phyloP scores from a whole-genome alignment of 2,888 invertebrate species.

The Cecidostiba fungosa region DNA sequence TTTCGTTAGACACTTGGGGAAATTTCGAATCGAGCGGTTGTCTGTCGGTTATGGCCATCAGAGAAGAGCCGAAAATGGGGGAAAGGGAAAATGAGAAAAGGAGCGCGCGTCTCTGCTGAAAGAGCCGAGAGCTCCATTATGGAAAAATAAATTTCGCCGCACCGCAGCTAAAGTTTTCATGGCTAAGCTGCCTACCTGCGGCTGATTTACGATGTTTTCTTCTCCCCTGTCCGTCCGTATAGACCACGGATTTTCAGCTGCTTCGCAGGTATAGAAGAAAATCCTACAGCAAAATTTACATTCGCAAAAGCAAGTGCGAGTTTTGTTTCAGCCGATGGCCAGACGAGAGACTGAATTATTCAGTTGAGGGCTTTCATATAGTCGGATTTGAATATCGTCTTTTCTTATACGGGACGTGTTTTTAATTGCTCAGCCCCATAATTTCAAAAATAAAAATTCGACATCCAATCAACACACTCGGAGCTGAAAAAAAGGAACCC shows the following conservation, averaged over 20 bases:
- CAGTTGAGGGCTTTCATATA: neutral
- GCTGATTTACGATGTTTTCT: slow-evolving; percentile 34
- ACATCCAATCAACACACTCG: no score
- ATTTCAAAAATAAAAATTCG: neutral
- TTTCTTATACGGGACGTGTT: no score
- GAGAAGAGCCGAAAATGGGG: neutral
- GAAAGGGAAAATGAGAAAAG: neutral
- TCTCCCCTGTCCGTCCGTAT: neutral
- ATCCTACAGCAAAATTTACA: slow-evolving; percentile 42
- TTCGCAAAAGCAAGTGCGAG: slow-evolving; percentile 23
- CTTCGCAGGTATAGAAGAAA: slow-evolving; percentile 42
- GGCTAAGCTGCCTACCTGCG: neutral
- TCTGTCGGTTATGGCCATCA: neutral
- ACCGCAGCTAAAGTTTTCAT: slow-evolving; percentile 18
- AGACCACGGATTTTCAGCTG: neutral
- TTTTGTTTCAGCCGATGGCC: neutral
- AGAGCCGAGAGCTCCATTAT: slow-evolving; percentile 26
- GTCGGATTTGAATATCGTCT: neutral
- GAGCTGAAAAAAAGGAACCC: neutral
- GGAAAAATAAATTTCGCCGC: slow-evolving; percentile 44
- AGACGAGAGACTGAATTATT: neutral
- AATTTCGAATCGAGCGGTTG: neutral
- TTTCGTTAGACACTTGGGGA: neutral
- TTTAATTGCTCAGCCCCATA: no score
- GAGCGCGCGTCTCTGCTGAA: slow-evolving; percentile 5